Percentiles rank a stretch among this genome's conserved stretches.
These are phyloP conservation scores for Anas platyrhynchos DNA, from an alignment of 2,113 vertebrate genomes.

Conservation along the genomic window DNA sequence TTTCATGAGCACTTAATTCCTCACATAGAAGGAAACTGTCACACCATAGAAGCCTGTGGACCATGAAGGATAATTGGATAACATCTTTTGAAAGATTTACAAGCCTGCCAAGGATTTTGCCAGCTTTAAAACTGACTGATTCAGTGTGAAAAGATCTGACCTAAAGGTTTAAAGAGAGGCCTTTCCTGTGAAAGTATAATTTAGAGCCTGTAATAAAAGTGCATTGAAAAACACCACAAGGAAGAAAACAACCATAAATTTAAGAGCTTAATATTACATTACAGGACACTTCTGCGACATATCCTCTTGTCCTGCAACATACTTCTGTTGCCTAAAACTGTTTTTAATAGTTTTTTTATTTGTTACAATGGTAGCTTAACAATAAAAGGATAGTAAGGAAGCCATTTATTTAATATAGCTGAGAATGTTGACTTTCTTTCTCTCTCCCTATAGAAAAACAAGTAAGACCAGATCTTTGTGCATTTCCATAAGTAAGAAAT, in stretches of 20 bases:
- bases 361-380: background rate
- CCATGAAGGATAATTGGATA: conserved; percentile 83
- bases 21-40: conserved; percentile 70
- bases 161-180: conserved; percentile 78
- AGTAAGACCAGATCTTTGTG: background rate
- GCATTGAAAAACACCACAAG: conserved; percentile 72
- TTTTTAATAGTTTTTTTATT: conserved; percentile 21
- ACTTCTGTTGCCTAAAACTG: background rate
- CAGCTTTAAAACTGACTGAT: conserved; percentile 81
- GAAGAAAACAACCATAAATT: conserved; percentile 72
- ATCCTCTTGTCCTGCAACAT: conserved; percentile 20
- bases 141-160: conserved; percentile 81
- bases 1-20: conserved; percentile 78
- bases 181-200: conserved; percentile 74
- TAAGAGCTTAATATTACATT: conserved; percentile 65
- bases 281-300: background rate
- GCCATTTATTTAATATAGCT: background rate
- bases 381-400: conserved; percentile 3
- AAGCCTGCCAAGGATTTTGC: conserved; percentile 78
- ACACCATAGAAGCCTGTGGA: conserved; percentile 61
- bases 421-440: background rate
- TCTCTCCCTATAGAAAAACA: background rate
- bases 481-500: background rate
- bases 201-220: conserved; percentile 76
- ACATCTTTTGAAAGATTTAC: conserved; percentile 82